A percentile compares a stretch with the other conserved stretches of the same genome.
phyloP scores from a whole-genome alignment of 2,888 invertebrate genomes.

The Melanotus villosus region DNA sequence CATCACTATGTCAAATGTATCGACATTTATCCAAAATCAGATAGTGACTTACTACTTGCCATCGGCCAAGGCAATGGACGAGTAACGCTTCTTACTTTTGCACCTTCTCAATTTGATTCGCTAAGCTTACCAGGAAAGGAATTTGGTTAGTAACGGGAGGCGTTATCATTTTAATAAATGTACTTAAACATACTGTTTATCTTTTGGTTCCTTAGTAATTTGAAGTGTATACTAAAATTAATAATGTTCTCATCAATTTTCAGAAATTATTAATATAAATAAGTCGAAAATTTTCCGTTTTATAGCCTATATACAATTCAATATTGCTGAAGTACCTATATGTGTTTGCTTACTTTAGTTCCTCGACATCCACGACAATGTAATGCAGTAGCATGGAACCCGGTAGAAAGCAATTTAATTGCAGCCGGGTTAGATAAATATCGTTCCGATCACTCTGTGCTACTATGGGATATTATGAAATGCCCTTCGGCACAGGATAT shows the following conservation, averaged over 20 bases:
- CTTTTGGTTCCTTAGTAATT: conserved; percentile 3
- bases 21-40: conserved; percentile 86
- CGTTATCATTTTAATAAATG: too few relatives aligned
- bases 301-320: too few relatives aligned
- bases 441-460: conserved; percentile 88
- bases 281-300: too few relatives aligned
- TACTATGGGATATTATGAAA: conserved; percentile 88
- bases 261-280: too few relatives aligned
- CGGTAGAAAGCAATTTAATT: conserved; percentile 83
- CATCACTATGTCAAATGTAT: conserved; percentile 89
- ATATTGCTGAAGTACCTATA: too few relatives aligned
- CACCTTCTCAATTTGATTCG: conserved; percentile 77
- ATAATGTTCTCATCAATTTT: too few relatives aligned
- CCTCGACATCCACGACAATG: conserved; percentile 89
- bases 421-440: conserved; percentile 92
- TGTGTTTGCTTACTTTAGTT: conserved; percentile 73
- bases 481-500: conserved; percentile 63
- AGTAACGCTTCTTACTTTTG: conserved; percentile 85
- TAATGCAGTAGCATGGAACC: conserved; percentile 91
- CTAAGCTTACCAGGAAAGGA: conserved; percentile 81
- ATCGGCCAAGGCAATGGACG: conserved; percentile 93
- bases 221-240: not conserved
- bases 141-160: conserved; percentile 73
- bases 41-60: conserved; percentile 85
- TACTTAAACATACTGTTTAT: too few relatives aligned